These are phyloP conservation scores for Oxyscelio sp. DNA, from an alignment of 2,888 invertebrate genomes.

Conservation along the genomic window DNA sequence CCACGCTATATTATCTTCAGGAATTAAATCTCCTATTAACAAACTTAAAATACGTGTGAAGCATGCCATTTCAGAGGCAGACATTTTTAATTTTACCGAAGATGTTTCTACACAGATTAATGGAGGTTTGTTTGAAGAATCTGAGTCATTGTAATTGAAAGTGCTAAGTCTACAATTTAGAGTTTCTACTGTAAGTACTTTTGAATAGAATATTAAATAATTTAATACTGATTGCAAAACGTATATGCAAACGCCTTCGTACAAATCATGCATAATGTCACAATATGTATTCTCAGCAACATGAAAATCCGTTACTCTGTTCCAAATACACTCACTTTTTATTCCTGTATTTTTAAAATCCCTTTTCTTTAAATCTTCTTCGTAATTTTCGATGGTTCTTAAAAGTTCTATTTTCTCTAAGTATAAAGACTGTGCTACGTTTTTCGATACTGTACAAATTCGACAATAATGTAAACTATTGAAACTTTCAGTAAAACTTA, in stretches of 20 bases:
- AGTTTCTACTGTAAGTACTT: not conserved
- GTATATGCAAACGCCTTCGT: slow-evolving; percentile 14
- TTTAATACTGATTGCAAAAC: not conserved
- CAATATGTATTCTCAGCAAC: not conserved
- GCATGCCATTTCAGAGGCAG: slow-evolving; percentile 12
- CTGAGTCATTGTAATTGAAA: slow-evolving; percentile 1
- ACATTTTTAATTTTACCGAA: slow-evolving; percentile 9
- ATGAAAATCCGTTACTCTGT: slow-evolving; percentile 49
- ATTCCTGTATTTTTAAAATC: slow-evolving; percentile 33
- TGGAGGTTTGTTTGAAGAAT: slow-evolving; percentile 16
- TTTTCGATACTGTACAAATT: slow-evolving; percentile 46
- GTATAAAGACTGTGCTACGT: no score
- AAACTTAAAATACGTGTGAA: not conserved
- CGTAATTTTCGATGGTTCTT: slow-evolving; percentile 42
- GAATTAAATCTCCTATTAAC: slow-evolving; percentile 19
- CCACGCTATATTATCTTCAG: slow-evolving; percentile 2
- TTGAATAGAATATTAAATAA: slow-evolving; percentile 9
- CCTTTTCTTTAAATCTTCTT: slow-evolving; percentile 26
- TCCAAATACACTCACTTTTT: slow-evolving; percentile 44
- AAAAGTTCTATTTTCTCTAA: no score
- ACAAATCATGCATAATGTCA: slow-evolving; percentile 15
- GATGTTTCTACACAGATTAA: not conserved
- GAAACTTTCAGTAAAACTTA: slow-evolving; percentile 59
- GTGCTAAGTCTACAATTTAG: slow-evolving; percentile 13
- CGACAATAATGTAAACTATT: slow-evolving; percentile 51